A percentile compares a stretch with the other conserved stretches of the same genome.
phyloP scores from a whole-genome alignment of 2,113 vertebrate species.

The Colinus virginianus region DNA sequence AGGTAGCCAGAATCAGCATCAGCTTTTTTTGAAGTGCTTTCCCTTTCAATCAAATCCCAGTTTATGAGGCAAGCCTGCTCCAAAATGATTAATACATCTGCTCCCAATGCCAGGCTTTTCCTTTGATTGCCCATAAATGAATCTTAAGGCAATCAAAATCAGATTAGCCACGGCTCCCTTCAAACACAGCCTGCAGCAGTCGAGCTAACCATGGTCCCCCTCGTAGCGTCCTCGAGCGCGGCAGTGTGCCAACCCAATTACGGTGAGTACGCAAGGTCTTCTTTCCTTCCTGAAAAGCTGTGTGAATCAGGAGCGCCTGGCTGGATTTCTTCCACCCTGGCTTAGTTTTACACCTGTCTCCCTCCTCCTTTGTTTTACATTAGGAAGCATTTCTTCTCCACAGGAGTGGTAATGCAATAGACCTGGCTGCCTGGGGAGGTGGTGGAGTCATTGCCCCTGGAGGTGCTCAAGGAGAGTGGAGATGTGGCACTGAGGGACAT shows the following conservation, averaged over 20 bases:
- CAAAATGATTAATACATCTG: background rate
- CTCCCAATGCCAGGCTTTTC: background rate
- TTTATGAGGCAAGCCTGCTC: background rate
- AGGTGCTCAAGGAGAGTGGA: too few relatives aligned
- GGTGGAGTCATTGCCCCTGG: too few relatives aligned
- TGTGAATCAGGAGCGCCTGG: background rate
- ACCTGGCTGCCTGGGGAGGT: too few relatives aligned
- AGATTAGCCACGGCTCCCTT: constrained; percentile 5
- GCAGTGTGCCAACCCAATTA: background rate
- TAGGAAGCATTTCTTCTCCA: too few relatives aligned
- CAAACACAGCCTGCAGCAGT: background rate
- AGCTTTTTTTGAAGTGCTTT: constrained; percentile 24
- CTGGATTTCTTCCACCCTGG: background rate
- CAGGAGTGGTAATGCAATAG: too few relatives aligned
- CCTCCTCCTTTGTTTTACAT: background rate
- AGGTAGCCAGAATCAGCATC: constrained; percentile 16
- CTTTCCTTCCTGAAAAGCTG: background rate
- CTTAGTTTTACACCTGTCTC: background rate
- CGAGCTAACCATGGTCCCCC: background rate
- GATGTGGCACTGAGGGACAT: too few relatives aligned
- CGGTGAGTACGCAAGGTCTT: background rate
- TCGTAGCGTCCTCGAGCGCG: background rate
- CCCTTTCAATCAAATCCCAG: constrained; percentile 33
- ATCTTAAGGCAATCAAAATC: constrained; percentile 24
- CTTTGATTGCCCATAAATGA: background rate